Evolutionary conservation across 2,113 vertebrate species (phyloP).

Genomic region (Aegypius monachus): DNA sequence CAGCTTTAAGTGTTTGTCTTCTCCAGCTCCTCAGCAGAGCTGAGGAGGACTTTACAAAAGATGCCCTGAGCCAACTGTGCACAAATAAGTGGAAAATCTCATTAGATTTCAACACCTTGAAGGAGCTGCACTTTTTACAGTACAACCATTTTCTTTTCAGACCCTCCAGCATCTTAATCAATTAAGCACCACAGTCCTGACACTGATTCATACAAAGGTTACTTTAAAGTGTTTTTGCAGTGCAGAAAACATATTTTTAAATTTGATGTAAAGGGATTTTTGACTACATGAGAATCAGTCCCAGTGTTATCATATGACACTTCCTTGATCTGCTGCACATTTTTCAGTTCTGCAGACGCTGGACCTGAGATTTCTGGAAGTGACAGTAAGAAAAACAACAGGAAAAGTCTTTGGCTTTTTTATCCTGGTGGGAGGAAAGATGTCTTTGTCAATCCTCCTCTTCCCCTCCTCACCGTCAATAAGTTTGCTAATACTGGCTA

Average conservation of each 20-base stretch:
- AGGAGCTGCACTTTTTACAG: not conserved
- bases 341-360: not conserved
- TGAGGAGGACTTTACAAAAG: not conserved
- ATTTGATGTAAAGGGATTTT: not conserved
- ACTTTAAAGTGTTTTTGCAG: not conserved
- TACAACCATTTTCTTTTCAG: not conserved
- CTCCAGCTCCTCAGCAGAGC: not conserved
- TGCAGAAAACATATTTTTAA: not conserved
- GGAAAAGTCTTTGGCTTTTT: not conserved
- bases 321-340: not conserved
- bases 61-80: not conserved
- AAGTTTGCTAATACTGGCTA: not conserved
- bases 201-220: not conserved
- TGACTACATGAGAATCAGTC: not conserved
- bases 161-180: conserved; percentile 6
- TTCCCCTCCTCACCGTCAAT: not conserved
- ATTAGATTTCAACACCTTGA: conserved; percentile 49
- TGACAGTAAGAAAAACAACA: not conserved
- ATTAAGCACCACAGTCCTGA: not conserved
- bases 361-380: not conserved
- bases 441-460: not conserved
- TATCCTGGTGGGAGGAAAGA: not conserved
- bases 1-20: not conserved
- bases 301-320: not conserved
- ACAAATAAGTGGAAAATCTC: conserved; percentile 40